phyloP scores from a whole-genome alignment of 2,888 invertebrate genomes.

The Drosophila emarginata region DNA sequence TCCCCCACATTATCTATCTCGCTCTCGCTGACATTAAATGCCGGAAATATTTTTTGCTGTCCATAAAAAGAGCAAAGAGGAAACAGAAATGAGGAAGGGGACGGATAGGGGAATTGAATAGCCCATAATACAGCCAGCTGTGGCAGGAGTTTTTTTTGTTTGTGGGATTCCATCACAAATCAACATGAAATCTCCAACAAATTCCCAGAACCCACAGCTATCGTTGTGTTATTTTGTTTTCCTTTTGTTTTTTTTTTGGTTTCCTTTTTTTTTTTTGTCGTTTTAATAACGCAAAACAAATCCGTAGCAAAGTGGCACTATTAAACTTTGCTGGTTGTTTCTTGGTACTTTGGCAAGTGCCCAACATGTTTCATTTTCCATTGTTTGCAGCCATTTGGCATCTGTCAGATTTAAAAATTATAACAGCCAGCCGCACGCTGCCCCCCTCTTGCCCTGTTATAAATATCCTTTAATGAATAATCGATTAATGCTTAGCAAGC shows the following conservation, averaged over 20 bases:
- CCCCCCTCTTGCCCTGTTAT: background rate
- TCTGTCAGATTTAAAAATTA: conserved; percentile 58
- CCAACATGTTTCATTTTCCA: conserved; percentile 60
- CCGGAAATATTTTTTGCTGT: background rate
- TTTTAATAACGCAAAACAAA: conserved; percentile 28
- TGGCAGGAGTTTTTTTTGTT: background rate
- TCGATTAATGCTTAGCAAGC: background rate
- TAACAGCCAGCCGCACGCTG: background rate
- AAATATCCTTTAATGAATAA: conserved; percentile 5
- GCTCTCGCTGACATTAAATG: background rate
- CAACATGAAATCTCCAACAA: background rate
- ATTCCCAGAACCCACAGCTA: background rate
- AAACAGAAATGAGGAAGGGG: background rate
- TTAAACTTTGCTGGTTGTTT: conserved; percentile 34
- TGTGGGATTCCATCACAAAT: conserved; percentile 3
- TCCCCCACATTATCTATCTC: background rate
- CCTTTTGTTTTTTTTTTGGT: background rate
- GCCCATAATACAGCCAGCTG: background rate
- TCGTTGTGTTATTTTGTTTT: background rate
- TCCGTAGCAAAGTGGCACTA: conserved; percentile 31
- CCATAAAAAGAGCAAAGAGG: background rate
- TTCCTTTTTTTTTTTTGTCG: background rate
- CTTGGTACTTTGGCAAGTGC: conserved; percentile 63
- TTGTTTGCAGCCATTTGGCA: conserved; percentile 47
- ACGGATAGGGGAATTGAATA: background rate